Base-by-base conservation (phyloP, 2,113 vertebrate genomes). In the Semnornis frantzii region DNA sequence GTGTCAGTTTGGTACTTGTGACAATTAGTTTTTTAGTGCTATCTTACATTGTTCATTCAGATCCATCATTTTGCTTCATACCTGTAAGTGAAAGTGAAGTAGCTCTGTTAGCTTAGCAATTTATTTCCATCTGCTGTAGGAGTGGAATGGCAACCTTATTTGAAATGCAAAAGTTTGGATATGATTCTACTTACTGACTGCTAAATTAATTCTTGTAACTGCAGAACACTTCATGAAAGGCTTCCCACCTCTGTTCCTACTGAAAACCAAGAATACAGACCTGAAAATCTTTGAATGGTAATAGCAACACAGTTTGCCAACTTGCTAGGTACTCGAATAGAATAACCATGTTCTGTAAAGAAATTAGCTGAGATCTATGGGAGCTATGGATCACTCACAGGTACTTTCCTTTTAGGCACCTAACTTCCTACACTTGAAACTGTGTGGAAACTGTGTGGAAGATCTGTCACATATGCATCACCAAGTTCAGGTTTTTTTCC, bases 211-310 rank as follows among this genome's bases (percentile, higher is more conserved):
- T 86, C 81, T 79, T 87, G 84, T 44, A 68, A 66, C 87, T 74
- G 52, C 59, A 85, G 50, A 89, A 84, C 46, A 60, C 70, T 89
- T 87, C 60, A 63, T 30, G 89, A 66, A 62, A 92, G 78, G 55
- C 92, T 95, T 94, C 81, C 86, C 72, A 87, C 76, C 92, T 80
- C 79, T 90, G 64, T 87, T 91, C 60, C 74, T 87, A 66, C 62
- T 79, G 88, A 63, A 79, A 62, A 81, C 68, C 82, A 89, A 75
- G 91, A 90, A 87, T 64, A 80, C 42, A 89, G 78, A 80, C 91
- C 71, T 94, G 60, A 87, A 91, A 92, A 34, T 89, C 64, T 76
- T 89, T 70, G 84, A 78, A 82, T 87, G 17, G 46, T 93, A 58
- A 76, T 85, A 69, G 79, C 50, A 86, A 79, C 66, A 42, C 24